A percentile compares a stretch with the other conserved stretches of the same genome.
Evolutionary conservation across 2,113 vertebrate genomes (phyloP).

Genomic region (Catharus minimus): DNA sequence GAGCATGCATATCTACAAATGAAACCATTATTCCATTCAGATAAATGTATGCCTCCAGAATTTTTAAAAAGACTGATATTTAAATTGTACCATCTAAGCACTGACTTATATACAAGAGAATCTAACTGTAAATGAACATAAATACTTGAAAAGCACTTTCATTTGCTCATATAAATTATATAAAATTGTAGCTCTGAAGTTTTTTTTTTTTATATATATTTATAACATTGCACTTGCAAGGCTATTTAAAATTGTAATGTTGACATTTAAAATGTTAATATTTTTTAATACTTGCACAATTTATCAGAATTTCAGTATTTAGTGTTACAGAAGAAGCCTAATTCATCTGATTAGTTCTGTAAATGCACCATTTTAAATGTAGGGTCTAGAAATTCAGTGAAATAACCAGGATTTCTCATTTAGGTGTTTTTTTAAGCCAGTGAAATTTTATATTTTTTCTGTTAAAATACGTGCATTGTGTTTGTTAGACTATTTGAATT

Average conservation of each 20-base stretch:
- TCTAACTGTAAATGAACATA: slow-evolving; percentile 9
- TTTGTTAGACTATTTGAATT: slow-evolving; percentile 29
- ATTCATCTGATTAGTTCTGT: slow-evolving; percentile 16
- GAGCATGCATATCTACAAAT: neutral
- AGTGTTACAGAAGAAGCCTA: neutral
- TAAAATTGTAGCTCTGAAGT: slow-evolving; percentile 44
- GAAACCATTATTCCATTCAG: neutral
- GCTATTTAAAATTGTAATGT: slow-evolving; percentile 55
- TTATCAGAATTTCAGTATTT: slow-evolving; percentile 35
- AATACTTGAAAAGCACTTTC: slow-evolving; percentile 62
- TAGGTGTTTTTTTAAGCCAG: slow-evolving; percentile 32
- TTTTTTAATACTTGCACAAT: slow-evolving; percentile 60
- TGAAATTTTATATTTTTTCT: slow-evolving; percentile 33
- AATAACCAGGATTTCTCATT: slow-evolving; percentile 19
- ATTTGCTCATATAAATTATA: slow-evolving; percentile 47
- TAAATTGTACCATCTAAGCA: slow-evolving; percentile 27
- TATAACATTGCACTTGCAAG: slow-evolving; percentile 61
- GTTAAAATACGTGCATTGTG: slow-evolving; percentile 5
- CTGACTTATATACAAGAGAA: slow-evolving; percentile 8
- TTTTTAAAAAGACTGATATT: neutral
- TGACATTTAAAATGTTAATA: slow-evolving; percentile 41
- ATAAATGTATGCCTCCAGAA: neutral
- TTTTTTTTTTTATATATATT: slow-evolving; percentile 37
- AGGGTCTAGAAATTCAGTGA: neutral
- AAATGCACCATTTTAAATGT: slow-evolving; percentile 27